phyloP scores from a whole-genome alignment of 2,888 invertebrate species.

The Yponomeuta sedellus region DNA sequence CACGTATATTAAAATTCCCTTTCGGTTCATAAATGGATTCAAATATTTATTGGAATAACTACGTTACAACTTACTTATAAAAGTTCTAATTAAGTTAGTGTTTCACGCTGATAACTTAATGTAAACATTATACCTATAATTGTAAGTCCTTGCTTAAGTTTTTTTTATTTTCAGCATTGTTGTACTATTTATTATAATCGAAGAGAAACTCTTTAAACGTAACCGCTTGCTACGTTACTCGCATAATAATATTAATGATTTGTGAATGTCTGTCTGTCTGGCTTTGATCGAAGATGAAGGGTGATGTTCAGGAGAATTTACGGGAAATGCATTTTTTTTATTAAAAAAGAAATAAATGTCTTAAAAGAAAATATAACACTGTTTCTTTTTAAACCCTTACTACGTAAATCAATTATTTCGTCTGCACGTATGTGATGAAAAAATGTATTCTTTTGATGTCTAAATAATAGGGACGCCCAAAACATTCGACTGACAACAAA shows the following conservation, averaged over 20 bases:
- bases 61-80: not conserved
- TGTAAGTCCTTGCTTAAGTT: not conserved
- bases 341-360: slow-evolving; percentile 61
- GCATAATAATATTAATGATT: slow-evolving; percentile 25
- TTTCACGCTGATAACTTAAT: not conserved
- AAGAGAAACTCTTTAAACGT: not conserved
- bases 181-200: not conserved
- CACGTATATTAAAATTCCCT: no score
- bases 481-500: slow-evolving; percentile 42
- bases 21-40: not conserved
- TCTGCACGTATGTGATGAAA: slow-evolving; percentile 22
- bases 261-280: slow-evolving; percentile 33
- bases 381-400: no score
- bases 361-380: slow-evolving; percentile 28
- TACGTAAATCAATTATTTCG: no score
- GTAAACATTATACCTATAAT: not conserved
- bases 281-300: slow-evolving; percentile 39
- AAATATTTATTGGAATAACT: not conserved
- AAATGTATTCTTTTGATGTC: slow-evolving; percentile 31
- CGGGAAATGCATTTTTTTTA: slow-evolving; percentile 55
- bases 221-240: slow-evolving; percentile 37
- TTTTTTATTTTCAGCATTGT: not conserved
- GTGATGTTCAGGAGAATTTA: slow-evolving; percentile 36
- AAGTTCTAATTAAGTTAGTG: not conserved
- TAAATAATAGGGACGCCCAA: slow-evolving; percentile 31